These are phyloP conservation scores for Pantherophis alleghaniensis DNA, from an alignment of 2,797 vertebrate genomes.

Conservation along the genomic window DNA sequence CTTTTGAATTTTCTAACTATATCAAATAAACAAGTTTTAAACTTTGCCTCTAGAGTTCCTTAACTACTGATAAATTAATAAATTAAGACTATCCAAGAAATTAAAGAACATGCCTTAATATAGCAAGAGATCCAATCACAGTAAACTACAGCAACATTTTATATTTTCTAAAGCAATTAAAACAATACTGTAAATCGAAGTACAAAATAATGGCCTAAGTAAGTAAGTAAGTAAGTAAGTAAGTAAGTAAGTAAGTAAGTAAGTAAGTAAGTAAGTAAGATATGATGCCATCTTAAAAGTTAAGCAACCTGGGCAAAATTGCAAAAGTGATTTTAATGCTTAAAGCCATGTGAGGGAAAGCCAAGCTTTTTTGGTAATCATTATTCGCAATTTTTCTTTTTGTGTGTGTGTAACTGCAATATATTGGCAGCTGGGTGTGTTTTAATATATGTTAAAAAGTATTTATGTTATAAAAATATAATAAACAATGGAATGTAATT, in stretches of 20 bases:
- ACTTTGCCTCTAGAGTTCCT: neutral
- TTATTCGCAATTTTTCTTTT: neutral
- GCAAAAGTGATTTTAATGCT: neutral
- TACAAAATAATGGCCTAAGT: neutral
- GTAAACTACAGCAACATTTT: slow-evolving; percentile 20
- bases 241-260: neutral
- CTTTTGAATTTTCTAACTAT: neutral
- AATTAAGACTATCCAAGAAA: slow-evolving; percentile 24
- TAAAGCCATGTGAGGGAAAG: neutral
- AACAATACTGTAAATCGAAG: neutral
- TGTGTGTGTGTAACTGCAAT: neutral
- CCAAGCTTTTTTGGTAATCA: neutral
- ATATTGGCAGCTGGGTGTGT: neutral
- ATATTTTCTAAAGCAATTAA: slow-evolving; percentile 19
- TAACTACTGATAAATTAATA: slow-evolving; percentile 3
- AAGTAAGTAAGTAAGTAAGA: neutral
- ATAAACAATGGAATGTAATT: neutral
- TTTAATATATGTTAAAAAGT: neutral
- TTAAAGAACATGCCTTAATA: slow-evolving; percentile 19
- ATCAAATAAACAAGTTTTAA: slow-evolving; percentile 10
- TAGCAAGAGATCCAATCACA: slow-evolving; percentile 4
- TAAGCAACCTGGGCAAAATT: neutral
- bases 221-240: neutral
- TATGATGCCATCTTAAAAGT: neutral
- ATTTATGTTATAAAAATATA: neutral